phyloP scores from a whole-genome alignment of 2,113 vertebrate genomes.

The Bos taurus region ARS-UCD2.0 NC_037329.1:44564001-44564500 shows the following conservation, averaged over 20 bases:
- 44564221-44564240: conserved; percentile 87
- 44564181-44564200: conserved; percentile 86
- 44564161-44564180: conserved; percentile 88
- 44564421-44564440: not conserved
- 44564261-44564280: not conserved
- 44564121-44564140: conserved; percentile 87
- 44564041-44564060: not conserved
- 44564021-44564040: not conserved
- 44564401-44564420: not conserved
- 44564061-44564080: not conserved
- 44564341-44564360: not conserved
- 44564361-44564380: not conserved
- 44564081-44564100: not conserved
- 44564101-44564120: not conserved
- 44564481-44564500: conserved; percentile 53
- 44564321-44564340: not conserved
- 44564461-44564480: not conserved
- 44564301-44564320: not conserved
- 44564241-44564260: conserved; percentile 55
- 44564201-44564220: conserved; percentile 83
- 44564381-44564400: not conserved
- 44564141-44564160: conserved; percentile 85
- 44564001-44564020: not conserved
- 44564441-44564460: not conserved
- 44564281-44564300: not conserved